phyloP scores from a whole-genome alignment of 1,140 invertebrate genomes.

The Wiebesia pumilae region DNA sequence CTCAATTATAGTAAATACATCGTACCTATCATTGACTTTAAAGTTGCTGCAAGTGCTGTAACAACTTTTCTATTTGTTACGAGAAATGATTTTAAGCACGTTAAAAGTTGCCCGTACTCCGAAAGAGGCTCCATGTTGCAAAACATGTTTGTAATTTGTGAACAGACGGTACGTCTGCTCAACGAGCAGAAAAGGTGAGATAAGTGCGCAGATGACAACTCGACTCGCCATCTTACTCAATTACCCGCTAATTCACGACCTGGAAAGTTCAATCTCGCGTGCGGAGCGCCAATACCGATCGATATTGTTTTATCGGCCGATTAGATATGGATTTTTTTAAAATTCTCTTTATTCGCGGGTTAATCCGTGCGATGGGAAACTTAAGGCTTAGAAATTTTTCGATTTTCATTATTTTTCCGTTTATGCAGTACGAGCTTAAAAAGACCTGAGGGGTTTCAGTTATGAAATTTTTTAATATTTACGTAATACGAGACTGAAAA shows the following conservation, averaged over 20 bases:
- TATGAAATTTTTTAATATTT: too few relatives aligned
- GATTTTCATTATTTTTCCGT: not conserved
- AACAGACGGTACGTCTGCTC: not conserved
- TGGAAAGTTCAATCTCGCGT: conserved; percentile 28
- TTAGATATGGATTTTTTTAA: not conserved
- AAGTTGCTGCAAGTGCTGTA: too few relatives aligned
- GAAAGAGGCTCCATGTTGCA: too few relatives aligned
- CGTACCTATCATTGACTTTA: too few relatives aligned
- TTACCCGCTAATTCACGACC: not conserved
- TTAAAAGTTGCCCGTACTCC: too few relatives aligned
- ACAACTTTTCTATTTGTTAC: too few relatives aligned
- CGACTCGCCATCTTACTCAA: not conserved
- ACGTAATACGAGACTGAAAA: too few relatives aligned
- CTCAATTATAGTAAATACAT: too few relatives aligned
- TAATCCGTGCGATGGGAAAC: not conserved
- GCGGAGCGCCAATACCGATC: not conserved
- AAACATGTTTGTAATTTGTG: not conserved
- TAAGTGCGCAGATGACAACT: conserved; percentile 1
- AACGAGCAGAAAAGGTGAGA: not conserved
- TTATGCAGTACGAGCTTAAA: not conserved
- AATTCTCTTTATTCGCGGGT: not conserved
- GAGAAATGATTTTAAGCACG: too few relatives aligned
- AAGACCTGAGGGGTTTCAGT: too few relatives aligned
- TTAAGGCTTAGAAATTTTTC: not conserved
- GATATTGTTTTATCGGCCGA: conserved; percentile 20